Evolutionary conservation across 2,113 vertebrate species (phyloP).

Genomic region (Limanda limanda): DNA sequence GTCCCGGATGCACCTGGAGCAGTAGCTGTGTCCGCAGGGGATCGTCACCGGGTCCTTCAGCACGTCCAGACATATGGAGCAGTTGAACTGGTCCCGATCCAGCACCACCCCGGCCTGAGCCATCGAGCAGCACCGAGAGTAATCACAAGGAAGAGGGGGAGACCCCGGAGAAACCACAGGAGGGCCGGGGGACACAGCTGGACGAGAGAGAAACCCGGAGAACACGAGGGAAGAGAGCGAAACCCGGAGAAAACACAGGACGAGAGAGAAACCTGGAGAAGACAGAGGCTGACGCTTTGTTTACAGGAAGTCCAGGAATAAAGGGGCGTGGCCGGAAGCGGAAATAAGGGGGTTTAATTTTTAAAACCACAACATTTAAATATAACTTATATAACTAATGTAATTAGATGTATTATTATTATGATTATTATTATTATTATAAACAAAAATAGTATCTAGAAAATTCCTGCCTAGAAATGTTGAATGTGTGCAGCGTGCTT

Average conservation of each 20-base stretch:
- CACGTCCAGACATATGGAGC: constrained; percentile 82
- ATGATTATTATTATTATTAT: too few relatives aligned
- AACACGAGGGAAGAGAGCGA: not conserved
- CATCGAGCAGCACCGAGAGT: constrained; percentile 50
- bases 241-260: constrained; percentile 10
- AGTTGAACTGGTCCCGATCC: constrained; percentile 83
- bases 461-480: too few relatives aligned
- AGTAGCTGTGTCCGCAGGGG: constrained; percentile 84
- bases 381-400: too few relatives aligned
- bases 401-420: too few relatives aligned
- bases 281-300: constrained; percentile 43
- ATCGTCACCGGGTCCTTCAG: constrained; percentile 79
- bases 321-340: constrained; percentile 32
- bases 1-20: constrained; percentile 76
- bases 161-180: not conserved
- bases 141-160: constrained; percentile 1
- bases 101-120: constrained; percentile 79
- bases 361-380: too few relatives aligned
- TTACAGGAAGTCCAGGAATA: constrained; percentile 59
- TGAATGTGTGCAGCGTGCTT: too few relatives aligned
- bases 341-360: not conserved
- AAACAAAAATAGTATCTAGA: too few relatives aligned
- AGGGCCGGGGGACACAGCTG: not conserved
- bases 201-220: not conserved
- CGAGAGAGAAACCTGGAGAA: too few relatives aligned